A percentile compares a stretch with the other conserved stretches of the same genome.
Evolutionary conservation across 2,113 vertebrate genomes (phyloP).

Genomic region (Cyprinodon brontotheroides): DNA sequence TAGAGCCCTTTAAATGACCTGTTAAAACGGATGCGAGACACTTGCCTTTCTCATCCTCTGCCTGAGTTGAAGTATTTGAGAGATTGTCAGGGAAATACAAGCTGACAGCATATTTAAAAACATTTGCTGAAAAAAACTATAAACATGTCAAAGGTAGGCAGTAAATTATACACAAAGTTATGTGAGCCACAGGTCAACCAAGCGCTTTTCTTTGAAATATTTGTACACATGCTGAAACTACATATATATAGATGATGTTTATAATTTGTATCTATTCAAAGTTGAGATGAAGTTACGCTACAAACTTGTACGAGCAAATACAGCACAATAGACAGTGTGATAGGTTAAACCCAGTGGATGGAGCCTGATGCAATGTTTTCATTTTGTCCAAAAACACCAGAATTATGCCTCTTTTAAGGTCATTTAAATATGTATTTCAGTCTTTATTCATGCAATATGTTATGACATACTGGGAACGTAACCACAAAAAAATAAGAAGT

Average conservation of each 20-base stretch:
- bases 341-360: neutral
- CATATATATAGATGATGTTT: neutral
- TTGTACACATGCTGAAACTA: neutral
- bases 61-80: neutral
- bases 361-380: neutral
- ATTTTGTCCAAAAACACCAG: neutral
- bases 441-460: neutral
- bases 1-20: neutral
- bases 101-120: neutral
- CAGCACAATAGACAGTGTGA: neutral
- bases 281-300: neutral
- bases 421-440: neutral
- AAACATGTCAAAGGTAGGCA: neutral
- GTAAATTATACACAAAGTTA: neutral
- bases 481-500: neutral
- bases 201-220: neutral
- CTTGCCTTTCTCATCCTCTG: neutral
- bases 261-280: neutral
- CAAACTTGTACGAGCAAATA: neutral
- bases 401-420: neutral
- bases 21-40: neutral
- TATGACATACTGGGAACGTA: neutral
- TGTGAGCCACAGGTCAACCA: neutral
- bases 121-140: neutral
- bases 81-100: neutral